Evolutionary conservation across 2,797 vertebrate species (phyloP), one percentile per base, ranked within the genome.

Genomic region (Malacoctenus gilli): DNA sequence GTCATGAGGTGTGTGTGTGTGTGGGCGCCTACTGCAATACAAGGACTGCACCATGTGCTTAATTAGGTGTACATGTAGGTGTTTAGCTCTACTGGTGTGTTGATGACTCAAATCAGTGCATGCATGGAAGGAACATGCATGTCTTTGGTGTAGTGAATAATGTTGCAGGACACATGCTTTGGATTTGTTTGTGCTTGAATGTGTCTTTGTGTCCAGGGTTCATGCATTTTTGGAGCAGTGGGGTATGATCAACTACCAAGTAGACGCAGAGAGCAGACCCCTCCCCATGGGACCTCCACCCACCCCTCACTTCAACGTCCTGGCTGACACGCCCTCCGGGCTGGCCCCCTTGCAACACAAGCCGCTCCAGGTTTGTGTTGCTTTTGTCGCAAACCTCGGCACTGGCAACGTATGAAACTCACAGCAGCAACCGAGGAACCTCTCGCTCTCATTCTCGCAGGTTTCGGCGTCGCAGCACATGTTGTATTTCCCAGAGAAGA

Each of bases 241-340:
- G 97, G 97, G 96, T n/a, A 90, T 99, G 51, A 94, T 98, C 20
- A 99, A 99, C 83, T 98, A 99, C 80, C 97, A 99, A 64, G 97
- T 99, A 80, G 97, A 99, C 42, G 95, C 96, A 2, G 96, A 99
- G 77, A 97, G 95, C 81, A 87, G 95, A 10, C 96, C 96, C 36
- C 95, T 96, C 75, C 96, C 96, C 0, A 98, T 96, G 96, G 96
- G 96, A 0, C 97, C 96, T 0, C 96, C 97, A 1, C 97, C 96
- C 0, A 98, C 96, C 4, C 95, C 96, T 58, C 97, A 98, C 77
- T 98, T 98, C 77, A 97, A 98, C 0, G 96, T 98, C 3, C 88
- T 99, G 36, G 94, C 94, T 0, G 96, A 98, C 65, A 94, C 95
- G 0, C 95, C 95, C 0, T 93, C 94, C 0, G 96, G 94, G 2